phyloP scores from a whole-genome alignment of 2,888 invertebrate species.

The Synanthedon tipuliformis region DNA sequence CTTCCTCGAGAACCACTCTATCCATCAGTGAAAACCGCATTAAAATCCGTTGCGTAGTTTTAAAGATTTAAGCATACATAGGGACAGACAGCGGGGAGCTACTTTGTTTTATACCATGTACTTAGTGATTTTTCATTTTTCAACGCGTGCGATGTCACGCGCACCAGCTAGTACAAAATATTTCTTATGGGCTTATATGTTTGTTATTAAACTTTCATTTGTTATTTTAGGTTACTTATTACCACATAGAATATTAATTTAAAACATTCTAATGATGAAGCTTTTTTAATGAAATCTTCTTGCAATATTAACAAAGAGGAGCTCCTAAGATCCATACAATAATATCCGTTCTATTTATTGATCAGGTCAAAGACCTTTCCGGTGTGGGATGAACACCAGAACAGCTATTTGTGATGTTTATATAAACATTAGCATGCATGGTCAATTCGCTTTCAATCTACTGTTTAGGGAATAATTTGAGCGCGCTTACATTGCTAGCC shows the following conservation, averaged over 20 bases:
- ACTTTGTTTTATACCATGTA: neutral
- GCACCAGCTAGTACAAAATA: neutral
- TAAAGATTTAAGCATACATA: no score
- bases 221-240: no score
- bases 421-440: neutral
- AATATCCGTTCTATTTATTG: constrained; percentile 21
- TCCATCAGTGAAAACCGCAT: no score
- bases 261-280: no score
- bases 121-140: neutral
- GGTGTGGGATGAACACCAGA: neutral
- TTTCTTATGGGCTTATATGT: neutral
- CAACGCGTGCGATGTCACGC: no score
- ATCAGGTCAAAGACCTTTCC: constrained; percentile 11
- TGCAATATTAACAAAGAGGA: neutral
- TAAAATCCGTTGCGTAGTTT: no score
- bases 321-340: constrained; percentile 8
- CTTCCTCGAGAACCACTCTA: no score
- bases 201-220: neutral
- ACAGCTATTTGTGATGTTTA: neutral
- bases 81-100: no score
- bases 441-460: neutral
- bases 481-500: no score
- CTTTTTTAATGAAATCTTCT: neutral
- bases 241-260: no score
- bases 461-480: neutral